Evolutionary conservation across 2,888 invertebrate species (phyloP).

Genomic region (Macaria liturata): DNA sequence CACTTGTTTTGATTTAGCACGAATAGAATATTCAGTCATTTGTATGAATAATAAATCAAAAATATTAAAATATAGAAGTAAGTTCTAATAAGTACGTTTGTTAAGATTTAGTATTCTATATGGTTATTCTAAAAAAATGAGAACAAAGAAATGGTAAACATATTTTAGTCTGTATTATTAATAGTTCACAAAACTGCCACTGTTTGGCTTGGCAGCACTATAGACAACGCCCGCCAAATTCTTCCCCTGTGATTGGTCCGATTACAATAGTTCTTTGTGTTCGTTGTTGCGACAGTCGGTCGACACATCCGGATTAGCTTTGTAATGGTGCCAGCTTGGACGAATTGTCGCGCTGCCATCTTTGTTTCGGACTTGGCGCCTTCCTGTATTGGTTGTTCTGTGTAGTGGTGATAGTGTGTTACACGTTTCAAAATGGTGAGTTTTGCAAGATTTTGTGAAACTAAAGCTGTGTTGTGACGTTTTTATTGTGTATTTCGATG

Average conservation of each 20-base stretch:
- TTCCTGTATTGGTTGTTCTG: conserved; percentile 78
- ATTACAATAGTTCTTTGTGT: conserved; percentile 22
- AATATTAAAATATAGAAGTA: too few species aligned
- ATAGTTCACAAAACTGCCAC: conserved; percentile 38
- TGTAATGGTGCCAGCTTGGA: conserved; percentile 58
- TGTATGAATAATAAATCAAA: too few species aligned
- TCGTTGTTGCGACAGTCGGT: conserved; percentile 51
- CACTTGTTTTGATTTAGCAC: too few species aligned
- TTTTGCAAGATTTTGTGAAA: conserved; percentile 79
- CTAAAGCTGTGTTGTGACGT: conserved; percentile 49
- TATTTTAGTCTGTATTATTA: background rate
- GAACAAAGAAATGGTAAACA: too few species aligned
- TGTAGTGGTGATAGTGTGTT: conserved; percentile 76
- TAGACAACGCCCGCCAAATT: conserved; percentile 55
- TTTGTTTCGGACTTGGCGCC: conserved; percentile 77
- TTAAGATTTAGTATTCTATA: too few species aligned
- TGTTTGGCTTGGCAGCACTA: conserved; percentile 70
- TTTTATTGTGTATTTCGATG: conserved; percentile 62
- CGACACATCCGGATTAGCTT: conserved; percentile 59
- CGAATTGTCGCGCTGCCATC: conserved; percentile 67
- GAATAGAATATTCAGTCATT: too few species aligned
- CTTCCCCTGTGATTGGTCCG: conserved; percentile 51
- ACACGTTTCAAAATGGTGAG: conserved; percentile 84
- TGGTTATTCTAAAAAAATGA: too few species aligned
- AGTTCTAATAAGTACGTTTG: too few species aligned